Conservation (phyloP, 1,140 invertebrate genomes). For the Wiebesia pumilae region DNA sequence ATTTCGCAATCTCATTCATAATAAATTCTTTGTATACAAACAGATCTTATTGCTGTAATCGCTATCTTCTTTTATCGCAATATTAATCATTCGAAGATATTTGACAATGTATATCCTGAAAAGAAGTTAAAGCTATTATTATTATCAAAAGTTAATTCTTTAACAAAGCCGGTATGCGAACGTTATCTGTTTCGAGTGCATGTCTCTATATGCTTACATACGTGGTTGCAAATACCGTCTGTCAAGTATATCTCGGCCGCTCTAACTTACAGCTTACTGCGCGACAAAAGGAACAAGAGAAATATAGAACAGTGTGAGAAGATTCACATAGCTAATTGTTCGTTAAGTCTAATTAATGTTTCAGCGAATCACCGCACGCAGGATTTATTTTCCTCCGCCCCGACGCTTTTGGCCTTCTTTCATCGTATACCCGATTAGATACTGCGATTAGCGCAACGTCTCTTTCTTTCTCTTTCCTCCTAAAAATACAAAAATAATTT, state of each 20-base stretch:
- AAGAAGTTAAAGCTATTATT: no score
- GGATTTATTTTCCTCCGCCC: not conserved
- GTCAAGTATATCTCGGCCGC: not conserved
- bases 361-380: constrained; percentile 31
- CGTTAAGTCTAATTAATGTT: constrained; percentile 43
- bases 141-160: no score
- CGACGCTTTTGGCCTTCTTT: not conserved
- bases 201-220: not conserved
- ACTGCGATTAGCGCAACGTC: constrained; percentile 10
- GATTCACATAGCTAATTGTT: constrained; percentile 25
- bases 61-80: no score
- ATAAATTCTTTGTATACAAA: no score
- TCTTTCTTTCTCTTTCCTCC: constrained; percentile 17
- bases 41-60: no score
- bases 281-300: not conserved
- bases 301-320: not conserved
- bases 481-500: constrained; percentile 62
- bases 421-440: constrained; percentile 53
- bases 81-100: no score
- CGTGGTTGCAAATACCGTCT: not conserved
- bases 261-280: not conserved
- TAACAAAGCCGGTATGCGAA: no score
- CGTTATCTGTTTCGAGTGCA: not conserved
- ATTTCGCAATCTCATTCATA: no score
- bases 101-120: no score